A percentile compares a stretch with the other conserved stretches of the same genome.
Evolutionary conservation across 2,113 vertebrate genomes (phyloP).

Genomic region (Tiliqua scincoides): DNA sequence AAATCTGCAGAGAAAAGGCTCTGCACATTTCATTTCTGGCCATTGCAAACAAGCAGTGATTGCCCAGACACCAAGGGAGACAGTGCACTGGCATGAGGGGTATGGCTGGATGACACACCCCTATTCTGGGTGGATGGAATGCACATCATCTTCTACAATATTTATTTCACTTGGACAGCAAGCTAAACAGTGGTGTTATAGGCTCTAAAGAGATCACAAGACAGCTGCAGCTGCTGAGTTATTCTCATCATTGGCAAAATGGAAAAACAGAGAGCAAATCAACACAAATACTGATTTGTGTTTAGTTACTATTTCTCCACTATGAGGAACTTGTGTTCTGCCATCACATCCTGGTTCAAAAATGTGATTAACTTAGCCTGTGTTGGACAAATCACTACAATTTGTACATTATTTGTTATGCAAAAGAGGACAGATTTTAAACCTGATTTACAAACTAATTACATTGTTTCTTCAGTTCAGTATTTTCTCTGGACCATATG

Average conservation of each 20-base stretch:
- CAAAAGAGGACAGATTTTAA: background rate
- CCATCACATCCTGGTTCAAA: background rate
- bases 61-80: too few relatives aligned
- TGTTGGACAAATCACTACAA: background rate
- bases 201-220: too few relatives aligned
- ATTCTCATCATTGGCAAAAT: background rate
- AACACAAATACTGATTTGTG: background rate
- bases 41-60: too few relatives aligned
- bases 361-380: background rate
- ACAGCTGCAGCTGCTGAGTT: background rate
- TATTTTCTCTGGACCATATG: background rate
- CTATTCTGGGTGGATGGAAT: too few relatives aligned
- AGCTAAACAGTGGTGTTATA: too few relatives aligned
- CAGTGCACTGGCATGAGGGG: too few relatives aligned
- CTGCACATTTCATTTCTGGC: too few relatives aligned
- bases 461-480: background rate
- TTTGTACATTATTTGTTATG: background rate
- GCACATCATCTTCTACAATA: too few relatives aligned
- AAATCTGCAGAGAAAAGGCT: too few relatives aligned
- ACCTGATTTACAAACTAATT: background rate
- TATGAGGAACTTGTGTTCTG: background rate
- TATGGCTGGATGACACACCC: too few relatives aligned
- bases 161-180: too few relatives aligned
- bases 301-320: background rate
- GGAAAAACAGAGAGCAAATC: background rate